Evolutionary conservation across 2,888 invertebrate species (phyloP), one percentile per base, ranked within the genome.

Genomic region (Agrotis segetum): DNA sequence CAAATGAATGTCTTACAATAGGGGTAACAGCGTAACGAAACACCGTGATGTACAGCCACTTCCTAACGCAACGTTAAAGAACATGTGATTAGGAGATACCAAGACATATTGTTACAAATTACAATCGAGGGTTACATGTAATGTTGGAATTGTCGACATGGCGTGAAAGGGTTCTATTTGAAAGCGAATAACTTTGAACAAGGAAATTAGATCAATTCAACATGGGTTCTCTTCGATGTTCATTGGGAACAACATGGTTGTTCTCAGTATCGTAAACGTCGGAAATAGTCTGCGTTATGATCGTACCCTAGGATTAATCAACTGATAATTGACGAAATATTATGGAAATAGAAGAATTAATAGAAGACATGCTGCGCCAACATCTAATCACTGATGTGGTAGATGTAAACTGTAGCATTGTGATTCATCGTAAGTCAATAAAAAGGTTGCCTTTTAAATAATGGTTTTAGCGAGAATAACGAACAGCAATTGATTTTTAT

Each of bases 1-100:
- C 81, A 83, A 85, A 83, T 83, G 74, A 77, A 78, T 72, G 71
- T 64, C 74, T 79, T 68, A 85, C 80, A 84, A 87, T 85, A 83
- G 83, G 84, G 84, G 83, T 59, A 79, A 62, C 61, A 59, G 65
- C 64, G 79, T 80, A 79, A 79, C 80, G 46, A 60, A 66, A 79
- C 76, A 71, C 71, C 66, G 49, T 68, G 60, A 61, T 64, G 34
- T 66, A 80, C 61, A 64, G 69, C 64, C 40, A 67, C 59, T 62
- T 65, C 55, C 24, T 24, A 62, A 66, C 46, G 53, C 61, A 29
- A 66, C 66, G 71, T 19, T 19, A 34, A 40, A 56, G 55, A n/a
- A 71, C 62, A 67, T 17, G 61, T 58, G 55, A 55, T 55, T 55
- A 17, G 44, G 11, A 71, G 60, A 53, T 70, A 64, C 24, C 21